Base-by-base conservation (phyloP, 2,888 invertebrate genomes). In the Coleophora deauratella region DNA sequence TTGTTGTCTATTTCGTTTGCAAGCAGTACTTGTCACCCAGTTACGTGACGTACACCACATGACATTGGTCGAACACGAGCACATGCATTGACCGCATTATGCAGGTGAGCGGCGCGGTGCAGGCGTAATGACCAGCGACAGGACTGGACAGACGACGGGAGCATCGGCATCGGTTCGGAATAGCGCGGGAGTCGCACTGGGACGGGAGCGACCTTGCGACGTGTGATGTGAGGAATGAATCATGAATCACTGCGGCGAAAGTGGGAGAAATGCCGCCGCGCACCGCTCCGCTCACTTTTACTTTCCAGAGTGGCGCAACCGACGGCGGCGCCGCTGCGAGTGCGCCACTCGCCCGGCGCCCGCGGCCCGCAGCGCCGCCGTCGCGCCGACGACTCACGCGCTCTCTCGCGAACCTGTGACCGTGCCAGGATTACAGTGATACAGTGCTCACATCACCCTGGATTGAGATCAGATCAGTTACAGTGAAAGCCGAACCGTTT, bases 271-370 rank as follows among this genome's bases (percentile, higher is more conserved):
- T 80, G 84, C 71, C 65, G 61, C 64, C 66, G 61, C 64, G 65
- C 66, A 46, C 52, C 52, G 56, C 79, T 72, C 77, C 73, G 75
- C 75, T 76, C 71, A 78, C 75, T 66, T 74, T 81, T 74, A 85
- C 82, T 86, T 84, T 84, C 82, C 68, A 76, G 72, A 74, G 78
- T 82, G 84, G 78, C 84, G 84, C 82, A 85, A 82, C 76, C 73
- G 75, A 69, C 71, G 74, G 72, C 73, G 74, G 72, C 75, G 69
- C 71, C 74, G 77, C 67, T 59, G 62, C 62, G 71, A 69, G 72
- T 71, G 72, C 75, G 81, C 76, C 85, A 82, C 82, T 82, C 81
- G 81, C 74, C 74, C 82, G 82, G 81, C 82, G 82, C 80, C 76
- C 81, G 81, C 82, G 81, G 81, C 81, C 80, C 81, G 76, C 77